Conservation (phyloP, 2,888 invertebrate genomes). For the Julus scandinavius region DNA sequence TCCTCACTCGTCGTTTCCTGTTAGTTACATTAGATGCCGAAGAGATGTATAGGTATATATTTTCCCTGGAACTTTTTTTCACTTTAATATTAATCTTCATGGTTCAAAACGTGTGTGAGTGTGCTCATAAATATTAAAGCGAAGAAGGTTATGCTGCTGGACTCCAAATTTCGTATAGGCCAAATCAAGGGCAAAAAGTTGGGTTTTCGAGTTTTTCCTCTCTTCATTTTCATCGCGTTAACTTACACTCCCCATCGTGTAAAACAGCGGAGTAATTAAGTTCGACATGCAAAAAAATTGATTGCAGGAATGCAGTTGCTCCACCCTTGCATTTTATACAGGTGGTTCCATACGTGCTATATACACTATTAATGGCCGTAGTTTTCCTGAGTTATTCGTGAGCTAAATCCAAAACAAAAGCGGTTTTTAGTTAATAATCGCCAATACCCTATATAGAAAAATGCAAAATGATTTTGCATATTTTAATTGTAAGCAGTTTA, state of each 20-base stretch:
- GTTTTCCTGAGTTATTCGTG: neutral
- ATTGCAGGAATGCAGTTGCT: constrained; percentile 16
- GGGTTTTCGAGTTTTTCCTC: neutral
- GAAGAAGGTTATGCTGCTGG: neutral
- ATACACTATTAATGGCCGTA: neutral
- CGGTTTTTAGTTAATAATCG: neutral
- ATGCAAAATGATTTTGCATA: neutral
- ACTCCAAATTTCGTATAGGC: neutral
- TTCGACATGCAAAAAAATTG: neutral
- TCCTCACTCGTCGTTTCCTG: neutral
- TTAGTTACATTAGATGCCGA: neutral
- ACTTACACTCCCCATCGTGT: constrained; percentile 14
- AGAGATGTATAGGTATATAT: neutral
- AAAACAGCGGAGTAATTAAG: constrained; percentile 30
- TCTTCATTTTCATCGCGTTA: constrained; percentile 33
- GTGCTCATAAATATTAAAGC: neutral
- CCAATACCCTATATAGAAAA: neutral
- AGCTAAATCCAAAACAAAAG: neutral
- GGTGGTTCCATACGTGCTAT: neutral
- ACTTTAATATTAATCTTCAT: neutral
- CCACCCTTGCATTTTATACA: constrained; percentile 4
- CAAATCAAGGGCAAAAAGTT: constrained; percentile 16
- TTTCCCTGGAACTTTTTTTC: neutral
- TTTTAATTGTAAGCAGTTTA: neutral
- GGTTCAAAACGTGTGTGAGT: neutral